These are phyloP conservation scores for Myiotriccus ornatus DNA, from an alignment of 2,797 vertebrate species.

Conservation along the genomic window DNA sequence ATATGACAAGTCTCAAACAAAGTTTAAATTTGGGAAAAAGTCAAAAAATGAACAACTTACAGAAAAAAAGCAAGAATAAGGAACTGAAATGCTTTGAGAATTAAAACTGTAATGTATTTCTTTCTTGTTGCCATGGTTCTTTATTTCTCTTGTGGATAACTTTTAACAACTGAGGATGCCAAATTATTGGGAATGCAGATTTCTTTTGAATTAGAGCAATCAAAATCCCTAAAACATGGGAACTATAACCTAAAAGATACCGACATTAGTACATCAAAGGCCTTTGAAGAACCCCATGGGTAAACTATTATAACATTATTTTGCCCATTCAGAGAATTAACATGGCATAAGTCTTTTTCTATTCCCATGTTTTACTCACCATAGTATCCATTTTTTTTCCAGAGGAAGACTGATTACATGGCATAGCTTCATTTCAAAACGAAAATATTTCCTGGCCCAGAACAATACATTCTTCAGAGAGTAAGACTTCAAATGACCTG, in stretches of 20 bases:
- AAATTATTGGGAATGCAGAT: background rate
- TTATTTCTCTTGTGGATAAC: constrained; percentile 7
- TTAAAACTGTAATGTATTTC: background rate
- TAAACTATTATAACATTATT: background rate
- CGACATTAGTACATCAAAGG: background rate
- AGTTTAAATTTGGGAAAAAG: background rate
- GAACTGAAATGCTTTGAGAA: background rate
- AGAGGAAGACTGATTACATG: background rate
- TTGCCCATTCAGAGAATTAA: background rate
- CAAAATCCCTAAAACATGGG: background rate
- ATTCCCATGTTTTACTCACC: background rate
- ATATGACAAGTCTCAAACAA: background rate
- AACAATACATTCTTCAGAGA: background rate
- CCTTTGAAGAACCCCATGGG: background rate
- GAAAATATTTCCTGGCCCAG: constrained; percentile 5
- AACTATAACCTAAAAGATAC: background rate
- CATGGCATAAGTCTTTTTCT: background rate
- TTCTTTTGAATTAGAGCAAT: constrained; percentile 18
- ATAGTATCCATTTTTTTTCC: background rate
- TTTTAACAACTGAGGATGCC: background rate
- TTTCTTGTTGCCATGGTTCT: background rate
- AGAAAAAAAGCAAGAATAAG: background rate
- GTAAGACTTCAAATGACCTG: background rate
- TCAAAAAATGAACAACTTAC: background rate
- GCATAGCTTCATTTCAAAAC: constrained; percentile 25